A percentile compares a stretch with the other conserved stretches of the same genome.
Conservation (phyloP, 2,797 vertebrate genomes). For the Eptatretus atami region DNA sequence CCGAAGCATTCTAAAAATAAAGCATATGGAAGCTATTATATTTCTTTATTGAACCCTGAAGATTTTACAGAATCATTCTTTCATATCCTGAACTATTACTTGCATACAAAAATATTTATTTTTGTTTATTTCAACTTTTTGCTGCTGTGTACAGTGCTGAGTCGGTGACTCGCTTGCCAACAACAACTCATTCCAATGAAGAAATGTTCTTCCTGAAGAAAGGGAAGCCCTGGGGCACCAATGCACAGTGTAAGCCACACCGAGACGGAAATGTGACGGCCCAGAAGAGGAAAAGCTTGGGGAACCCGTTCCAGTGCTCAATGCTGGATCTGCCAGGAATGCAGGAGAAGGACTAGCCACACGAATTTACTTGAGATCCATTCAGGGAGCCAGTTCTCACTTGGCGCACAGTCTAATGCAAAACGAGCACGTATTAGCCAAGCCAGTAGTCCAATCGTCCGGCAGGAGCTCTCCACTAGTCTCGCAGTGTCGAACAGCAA, state of each 20-base stretch:
- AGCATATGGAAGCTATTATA: too few species aligned
- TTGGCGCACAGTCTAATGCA: constrained; percentile 18
- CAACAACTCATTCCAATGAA: constrained; percentile 96
- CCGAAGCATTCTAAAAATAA: too few species aligned
- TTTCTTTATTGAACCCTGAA: too few species aligned
- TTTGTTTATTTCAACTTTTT: too few species aligned
- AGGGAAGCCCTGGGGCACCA: constrained; percentile 68
- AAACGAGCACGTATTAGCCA: constrained; percentile 43
- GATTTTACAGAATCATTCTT: too few species aligned
- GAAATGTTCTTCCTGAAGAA: constrained; percentile 97
- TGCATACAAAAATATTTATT: too few species aligned
- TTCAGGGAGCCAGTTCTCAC: constrained; percentile 20
- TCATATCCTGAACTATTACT: too few species aligned
- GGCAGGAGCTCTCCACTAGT: constrained; percentile 28
- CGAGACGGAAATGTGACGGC: constrained; percentile 31
- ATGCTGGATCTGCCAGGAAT: constrained; percentile 92
- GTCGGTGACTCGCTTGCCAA: constrained; percentile 90
- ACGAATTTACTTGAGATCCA: constrained; percentile 18
- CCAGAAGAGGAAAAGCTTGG: constrained; percentile 61
- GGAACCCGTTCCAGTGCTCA: constrained; percentile 86
- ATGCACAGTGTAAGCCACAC: constrained; percentile 95
- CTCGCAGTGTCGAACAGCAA: constrained; percentile 29
- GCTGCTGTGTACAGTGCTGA: constrained; percentile 30
- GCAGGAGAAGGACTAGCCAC: constrained; percentile 33
- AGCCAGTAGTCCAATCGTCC: constrained; percentile 14